A percentile compares a stretch with the other conserved stretches of the same genome.
phyloP scores from a whole-genome alignment of 2,888 invertebrate genomes.

The Pandemis cinnamomeana region DNA sequence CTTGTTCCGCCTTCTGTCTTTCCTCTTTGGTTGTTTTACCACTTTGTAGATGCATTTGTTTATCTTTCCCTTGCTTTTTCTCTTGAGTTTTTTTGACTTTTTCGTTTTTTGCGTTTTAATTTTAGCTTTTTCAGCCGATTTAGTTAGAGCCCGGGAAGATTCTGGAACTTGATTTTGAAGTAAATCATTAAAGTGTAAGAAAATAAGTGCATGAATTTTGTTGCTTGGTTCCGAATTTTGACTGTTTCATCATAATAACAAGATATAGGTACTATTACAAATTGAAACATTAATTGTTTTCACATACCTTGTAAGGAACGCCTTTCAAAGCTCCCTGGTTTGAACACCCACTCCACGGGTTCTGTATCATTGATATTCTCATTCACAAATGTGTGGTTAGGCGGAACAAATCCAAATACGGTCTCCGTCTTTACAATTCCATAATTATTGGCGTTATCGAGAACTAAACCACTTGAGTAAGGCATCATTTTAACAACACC shows the following conservation, averaged over 20 bases:
- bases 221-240: too few relatives aligned
- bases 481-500: slow-evolving; percentile 60
- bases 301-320: slow-evolving; percentile 65
- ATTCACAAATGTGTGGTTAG: slow-evolving; percentile 55
- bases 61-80: slow-evolving; percentile 56
- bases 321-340: slow-evolving; percentile 59
- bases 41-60: slow-evolving; percentile 74
- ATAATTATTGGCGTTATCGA: slow-evolving; percentile 67
- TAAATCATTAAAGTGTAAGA: neutral
- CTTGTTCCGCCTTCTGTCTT: slow-evolving; percentile 54
- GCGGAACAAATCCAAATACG: slow-evolving; percentile 62
- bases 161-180: slow-evolving; percentile 7
- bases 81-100: slow-evolving; percentile 42
- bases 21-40: slow-evolving; percentile 57
- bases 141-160: slow-evolving; percentile 21
- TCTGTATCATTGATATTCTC: slow-evolving; percentile 57
- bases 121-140: slow-evolving; percentile 44
- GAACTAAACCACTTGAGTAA: slow-evolving; percentile 63
- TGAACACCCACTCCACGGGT: slow-evolving; percentile 65
- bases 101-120: slow-evolving; percentile 45
- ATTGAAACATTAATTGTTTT: neutral
- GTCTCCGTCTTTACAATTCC: slow-evolving; percentile 73
- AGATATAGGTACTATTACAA: too few relatives aligned
- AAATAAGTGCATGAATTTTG: too few relatives aligned
- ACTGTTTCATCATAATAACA: too few relatives aligned